Evolutionary conservation across 2,113 vertebrate species (phyloP).

Genomic region (Scalopus aquaticus): DNA sequence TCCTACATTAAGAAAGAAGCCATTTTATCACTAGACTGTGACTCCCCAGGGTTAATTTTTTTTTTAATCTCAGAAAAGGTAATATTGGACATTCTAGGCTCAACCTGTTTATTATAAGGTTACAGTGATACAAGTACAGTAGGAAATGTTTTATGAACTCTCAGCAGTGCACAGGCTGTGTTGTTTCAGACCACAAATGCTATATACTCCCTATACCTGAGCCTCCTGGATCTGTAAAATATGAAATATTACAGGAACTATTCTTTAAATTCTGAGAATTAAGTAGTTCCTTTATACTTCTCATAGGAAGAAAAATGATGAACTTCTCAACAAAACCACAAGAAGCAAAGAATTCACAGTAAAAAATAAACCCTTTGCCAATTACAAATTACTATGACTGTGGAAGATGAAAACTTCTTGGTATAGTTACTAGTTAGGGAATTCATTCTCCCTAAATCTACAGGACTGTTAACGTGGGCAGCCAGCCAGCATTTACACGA

Average conservation of each 20-base stretch:
- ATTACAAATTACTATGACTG: neutral
- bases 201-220: fast-evolving
- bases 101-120: neutral
- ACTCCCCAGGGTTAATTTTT: neutral
- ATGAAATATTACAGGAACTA: neutral
- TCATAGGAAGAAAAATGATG: neutral
- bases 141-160: neutral
- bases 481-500: neutral
- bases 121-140: neutral
- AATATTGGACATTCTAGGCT: too few relatives aligned
- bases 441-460: neutral
- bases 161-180: neutral
- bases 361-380: neutral
- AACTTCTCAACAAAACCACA: neutral
- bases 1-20: neutral
- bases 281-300: neutral
- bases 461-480: constrained; percentile 10
- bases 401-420: neutral
- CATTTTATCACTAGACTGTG: neutral
- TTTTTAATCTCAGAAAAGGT: neutral
- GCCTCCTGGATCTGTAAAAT: neutral
- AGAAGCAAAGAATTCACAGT: neutral
- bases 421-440: neutral
- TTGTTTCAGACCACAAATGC: neutral
- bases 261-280: neutral